phyloP scores from a whole-genome alignment of 2,113 vertebrate species.

The Cyanocitta stelleri region DNA sequence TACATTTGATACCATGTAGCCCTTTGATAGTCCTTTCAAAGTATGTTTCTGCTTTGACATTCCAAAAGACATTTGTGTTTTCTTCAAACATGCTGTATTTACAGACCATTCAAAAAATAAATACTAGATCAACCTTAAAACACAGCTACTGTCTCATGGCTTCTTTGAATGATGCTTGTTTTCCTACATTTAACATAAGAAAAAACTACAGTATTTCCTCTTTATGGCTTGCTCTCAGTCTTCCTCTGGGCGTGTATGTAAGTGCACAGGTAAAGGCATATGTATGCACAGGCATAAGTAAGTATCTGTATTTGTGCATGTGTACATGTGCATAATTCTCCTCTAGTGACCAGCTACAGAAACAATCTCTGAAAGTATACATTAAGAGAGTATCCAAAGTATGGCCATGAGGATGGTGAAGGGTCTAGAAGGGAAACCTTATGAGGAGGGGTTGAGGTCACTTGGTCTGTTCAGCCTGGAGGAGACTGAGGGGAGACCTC shows the following conservation, averaged over 20 bases:
- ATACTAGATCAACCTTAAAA: not conserved
- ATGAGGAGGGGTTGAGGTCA: not conserved
- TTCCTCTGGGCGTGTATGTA: not conserved
- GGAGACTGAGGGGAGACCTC: not conserved
- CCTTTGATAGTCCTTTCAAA: not conserved
- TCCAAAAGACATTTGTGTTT: not conserved
- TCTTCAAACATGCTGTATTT: not conserved
- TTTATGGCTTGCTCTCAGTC: not conserved
- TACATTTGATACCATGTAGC: not conserved
- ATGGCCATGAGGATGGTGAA: not conserved
- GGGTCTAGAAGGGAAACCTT: not conserved
- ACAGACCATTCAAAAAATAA: not conserved
- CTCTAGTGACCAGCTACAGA: not conserved
- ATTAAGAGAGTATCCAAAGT: not conserved
- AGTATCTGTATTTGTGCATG: not conserved
- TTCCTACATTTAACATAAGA: not conserved
- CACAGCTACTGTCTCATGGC: not conserved
- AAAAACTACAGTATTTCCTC: not conserved
- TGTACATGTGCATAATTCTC: not conserved
- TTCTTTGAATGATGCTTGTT: not conserved
- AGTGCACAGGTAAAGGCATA: not conserved
- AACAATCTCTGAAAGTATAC: not conserved
- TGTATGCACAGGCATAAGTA: accelerated
- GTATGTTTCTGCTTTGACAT: not conserved
- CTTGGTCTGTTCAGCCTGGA: not conserved